Evolutionary conservation across 2,888 invertebrate genomes (phyloP).

Genomic region (Aporophyla lueneburgensis): DNA sequence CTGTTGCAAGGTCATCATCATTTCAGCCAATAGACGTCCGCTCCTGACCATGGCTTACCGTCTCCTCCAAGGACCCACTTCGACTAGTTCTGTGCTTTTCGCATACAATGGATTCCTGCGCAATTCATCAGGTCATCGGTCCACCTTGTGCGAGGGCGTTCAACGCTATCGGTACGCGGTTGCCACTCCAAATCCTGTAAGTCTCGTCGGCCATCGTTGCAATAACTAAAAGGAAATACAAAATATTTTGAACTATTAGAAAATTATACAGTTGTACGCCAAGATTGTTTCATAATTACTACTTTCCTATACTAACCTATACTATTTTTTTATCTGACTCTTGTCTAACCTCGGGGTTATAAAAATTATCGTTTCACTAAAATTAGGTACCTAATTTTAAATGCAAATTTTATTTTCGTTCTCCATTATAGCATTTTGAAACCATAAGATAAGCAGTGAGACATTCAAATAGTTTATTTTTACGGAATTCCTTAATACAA

Average conservation of each 20-base stretch:
- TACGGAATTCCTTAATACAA: neutral
- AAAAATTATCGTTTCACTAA: too few relatives aligned
- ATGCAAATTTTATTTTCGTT: constrained; percentile 1
- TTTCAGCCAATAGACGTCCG: neutral
- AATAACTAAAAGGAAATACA: neutral
- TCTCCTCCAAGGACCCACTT: too few relatives aligned
- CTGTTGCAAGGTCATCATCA: too few relatives aligned
- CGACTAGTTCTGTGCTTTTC: too few relatives aligned
- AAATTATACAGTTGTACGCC: too few relatives aligned
- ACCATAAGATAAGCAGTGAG: neutral
- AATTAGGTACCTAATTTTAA: neutral
- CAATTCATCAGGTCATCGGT: too few relatives aligned
- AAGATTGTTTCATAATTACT: neutral
- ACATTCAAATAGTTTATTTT: neutral
- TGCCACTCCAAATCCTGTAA: too few relatives aligned
- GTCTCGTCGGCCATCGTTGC: neutral
- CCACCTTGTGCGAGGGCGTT: too few relatives aligned
- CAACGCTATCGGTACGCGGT: too few relatives aligned
- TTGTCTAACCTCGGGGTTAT: neutral
- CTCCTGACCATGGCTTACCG: neutral
- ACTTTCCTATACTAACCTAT: too few relatives aligned
- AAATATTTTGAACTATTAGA: neutral
- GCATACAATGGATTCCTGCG: too few relatives aligned
- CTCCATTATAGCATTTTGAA: neutral
- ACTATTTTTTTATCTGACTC: neutral